Conservation (phyloP, 2,888 invertebrate genomes). For the Adela reaumurella region DNA sequence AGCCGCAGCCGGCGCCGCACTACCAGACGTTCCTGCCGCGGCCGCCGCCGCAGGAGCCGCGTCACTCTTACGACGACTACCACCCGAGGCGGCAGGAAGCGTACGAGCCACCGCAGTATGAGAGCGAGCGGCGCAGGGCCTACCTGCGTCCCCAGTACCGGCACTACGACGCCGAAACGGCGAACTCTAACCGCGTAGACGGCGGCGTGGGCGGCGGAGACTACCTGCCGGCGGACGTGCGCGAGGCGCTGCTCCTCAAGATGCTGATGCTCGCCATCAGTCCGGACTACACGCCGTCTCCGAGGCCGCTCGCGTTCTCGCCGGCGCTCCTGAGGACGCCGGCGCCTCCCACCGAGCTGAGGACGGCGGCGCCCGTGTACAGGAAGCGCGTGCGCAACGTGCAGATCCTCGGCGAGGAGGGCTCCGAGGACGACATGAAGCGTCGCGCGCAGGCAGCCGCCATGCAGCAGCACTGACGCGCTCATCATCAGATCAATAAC, state of each 20-base stretch:
- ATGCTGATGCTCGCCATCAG: slow-evolving; percentile 72
- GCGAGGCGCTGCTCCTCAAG: slow-evolving; percentile 66
- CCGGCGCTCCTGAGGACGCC: slow-evolving; percentile 34
- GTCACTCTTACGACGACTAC: not conserved
- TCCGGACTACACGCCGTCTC: slow-evolving; percentile 50
- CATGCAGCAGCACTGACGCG: not conserved
- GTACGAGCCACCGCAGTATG: slow-evolving; percentile 5
- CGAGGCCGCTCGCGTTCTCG: slow-evolving; percentile 32
- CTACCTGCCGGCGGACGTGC: slow-evolving; percentile 64
- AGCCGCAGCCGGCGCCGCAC: slow-evolving; percentile 3
- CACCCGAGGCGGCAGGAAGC: slow-evolving; percentile 12
- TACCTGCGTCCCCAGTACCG: slow-evolving; percentile 25
- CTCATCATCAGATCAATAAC: too few relatives aligned
- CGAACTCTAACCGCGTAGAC: slow-evolving; percentile 39
- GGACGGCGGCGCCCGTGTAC: slow-evolving; percentile 44
- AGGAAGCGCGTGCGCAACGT: slow-evolving; percentile 65
- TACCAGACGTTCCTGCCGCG: not conserved
- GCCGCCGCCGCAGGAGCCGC: not conserved
- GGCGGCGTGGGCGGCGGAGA: slow-evolving; percentile 30
- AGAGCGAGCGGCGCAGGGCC: slow-evolving; percentile 12
- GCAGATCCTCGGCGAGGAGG: slow-evolving; percentile 67
- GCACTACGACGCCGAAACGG: slow-evolving; percentile 35
- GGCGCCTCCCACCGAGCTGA: slow-evolving; percentile 38
- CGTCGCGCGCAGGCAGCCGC: slow-evolving; percentile 19
- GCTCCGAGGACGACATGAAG: slow-evolving; percentile 32